A percentile compares a stretch with the other conserved stretches of the same genome.
Conservation (phyloP, 2,113 vertebrate species). For the Cyanoliseus patagonus region DNA sequence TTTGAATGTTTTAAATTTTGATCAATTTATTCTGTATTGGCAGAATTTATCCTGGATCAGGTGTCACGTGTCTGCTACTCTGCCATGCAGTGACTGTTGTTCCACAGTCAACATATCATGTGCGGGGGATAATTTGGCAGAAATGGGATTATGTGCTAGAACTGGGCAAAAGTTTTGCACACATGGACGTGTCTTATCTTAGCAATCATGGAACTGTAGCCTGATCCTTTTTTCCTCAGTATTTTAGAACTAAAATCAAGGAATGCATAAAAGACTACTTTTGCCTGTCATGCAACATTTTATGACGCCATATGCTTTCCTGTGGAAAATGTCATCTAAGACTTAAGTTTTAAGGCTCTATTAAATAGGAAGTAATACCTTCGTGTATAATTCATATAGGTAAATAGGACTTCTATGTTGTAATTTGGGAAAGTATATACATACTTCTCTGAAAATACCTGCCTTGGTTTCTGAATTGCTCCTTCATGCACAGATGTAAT, state of each 20-base stretch:
- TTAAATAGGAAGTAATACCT: neutral
- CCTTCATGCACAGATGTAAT: neutral
- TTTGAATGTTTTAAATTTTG: neutral
- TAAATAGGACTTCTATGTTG: neutral
- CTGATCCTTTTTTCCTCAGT: neutral
- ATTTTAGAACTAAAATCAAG: neutral
- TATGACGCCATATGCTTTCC: neutral
- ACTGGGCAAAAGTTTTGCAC: neutral
- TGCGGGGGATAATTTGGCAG: neutral
- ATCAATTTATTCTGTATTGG: neutral
- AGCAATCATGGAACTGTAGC: neutral
- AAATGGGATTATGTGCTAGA: neutral
- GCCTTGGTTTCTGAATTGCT: neutral
- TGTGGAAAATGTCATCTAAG: neutral
- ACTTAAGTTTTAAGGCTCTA: neutral
- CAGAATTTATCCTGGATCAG: neutral
- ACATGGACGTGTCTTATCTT: neutral
- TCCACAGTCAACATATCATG: neutral
- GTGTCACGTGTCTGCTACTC: neutral
- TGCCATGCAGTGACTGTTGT: neutral
- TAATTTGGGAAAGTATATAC: neutral
- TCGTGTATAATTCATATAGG: neutral
- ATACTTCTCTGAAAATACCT: neutral
- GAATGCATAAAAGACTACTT: neutral
- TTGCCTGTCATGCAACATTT: neutral